A percentile compares a stretch with the other conserved stretches of the same genome.
Evolutionary conservation across 1,140 invertebrate genomes (phyloP).

Genomic region (Leptinotarsa lineolata): DNA sequence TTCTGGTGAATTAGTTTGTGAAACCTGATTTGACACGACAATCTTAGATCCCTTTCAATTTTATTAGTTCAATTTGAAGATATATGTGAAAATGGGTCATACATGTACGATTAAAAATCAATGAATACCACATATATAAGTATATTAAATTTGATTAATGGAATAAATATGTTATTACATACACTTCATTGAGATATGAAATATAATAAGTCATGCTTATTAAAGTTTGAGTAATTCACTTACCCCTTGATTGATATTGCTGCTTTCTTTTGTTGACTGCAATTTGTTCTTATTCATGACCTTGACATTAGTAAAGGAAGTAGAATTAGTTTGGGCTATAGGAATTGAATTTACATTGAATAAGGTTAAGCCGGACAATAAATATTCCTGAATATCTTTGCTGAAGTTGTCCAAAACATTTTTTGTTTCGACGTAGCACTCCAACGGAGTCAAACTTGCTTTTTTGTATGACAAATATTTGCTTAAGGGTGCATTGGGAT

Average conservation of each 20-base stretch:
- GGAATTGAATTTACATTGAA: constrained; percentile 37
- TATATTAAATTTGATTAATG: too few species aligned
- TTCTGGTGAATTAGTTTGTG: too few species aligned
- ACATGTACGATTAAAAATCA: too few species aligned
- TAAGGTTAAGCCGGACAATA: constrained; percentile 36
- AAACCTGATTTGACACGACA: too few species aligned
- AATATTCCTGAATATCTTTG: constrained; percentile 32
- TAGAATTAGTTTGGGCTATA: not conserved
- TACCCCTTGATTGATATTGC: not conserved
- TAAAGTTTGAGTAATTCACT: not conserved
- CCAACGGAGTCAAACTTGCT: constrained; percentile 33
- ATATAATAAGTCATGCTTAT: too few species aligned
- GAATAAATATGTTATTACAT: too few species aligned
- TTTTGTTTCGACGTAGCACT: constrained; percentile 35
- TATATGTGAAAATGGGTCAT: too few species aligned
- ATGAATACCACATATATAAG: too few species aligned
- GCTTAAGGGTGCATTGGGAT: constrained; percentile 19
- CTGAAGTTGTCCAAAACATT: constrained; percentile 40
- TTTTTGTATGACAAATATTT: constrained; percentile 31
- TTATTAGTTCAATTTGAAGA: too few species aligned
- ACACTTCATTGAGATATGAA: too few species aligned
- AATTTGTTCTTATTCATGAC: not conserved
- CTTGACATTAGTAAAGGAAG: not conserved
- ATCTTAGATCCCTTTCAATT: too few species aligned
- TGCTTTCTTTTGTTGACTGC: not conserved